Conservation (phyloP, 1,140 invertebrate species). For the Cheumatopsyche charites region DNA sequence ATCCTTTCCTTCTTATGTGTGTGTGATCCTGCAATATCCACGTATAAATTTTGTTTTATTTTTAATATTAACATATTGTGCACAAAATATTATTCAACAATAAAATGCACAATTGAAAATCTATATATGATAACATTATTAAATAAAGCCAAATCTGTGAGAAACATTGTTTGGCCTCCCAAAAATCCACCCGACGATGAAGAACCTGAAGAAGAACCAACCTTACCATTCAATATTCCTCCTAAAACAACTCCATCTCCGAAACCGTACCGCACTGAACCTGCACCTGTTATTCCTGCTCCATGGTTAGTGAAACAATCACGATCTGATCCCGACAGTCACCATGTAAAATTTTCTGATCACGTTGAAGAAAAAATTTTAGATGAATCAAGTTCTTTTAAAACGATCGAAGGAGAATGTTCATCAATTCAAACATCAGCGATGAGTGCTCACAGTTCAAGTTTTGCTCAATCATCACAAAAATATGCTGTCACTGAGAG, state of each 20-base stretch:
- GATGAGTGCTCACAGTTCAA: constrained; percentile 29
- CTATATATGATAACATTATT: constrained; percentile 13
- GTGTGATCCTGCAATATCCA: constrained; percentile 42
- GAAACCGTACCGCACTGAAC: constrained; percentile 32
- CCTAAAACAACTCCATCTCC: background rate
- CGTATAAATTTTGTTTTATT: constrained; percentile 41
- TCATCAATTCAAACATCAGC: constrained; percentile 19
- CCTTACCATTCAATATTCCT: constrained; percentile 38
- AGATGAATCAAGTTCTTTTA: constrained; percentile 1
- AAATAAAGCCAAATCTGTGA: constrained; percentile 58
- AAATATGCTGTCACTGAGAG: constrained; percentile 7
- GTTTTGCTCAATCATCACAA: constrained; percentile 34
- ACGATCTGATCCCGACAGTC: constrained; percentile 44
- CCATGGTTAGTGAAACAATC: constrained; percentile 45
- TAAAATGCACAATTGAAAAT: constrained; percentile 14
- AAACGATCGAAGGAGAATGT: constrained; percentile 14
- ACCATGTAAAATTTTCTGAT: constrained; percentile 44
- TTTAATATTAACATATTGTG: constrained; percentile 37
- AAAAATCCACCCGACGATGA: constrained; percentile 58
- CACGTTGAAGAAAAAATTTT: constrained; percentile 24
- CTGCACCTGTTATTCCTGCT: constrained; percentile 40
- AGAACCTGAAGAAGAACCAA: constrained; percentile 52
- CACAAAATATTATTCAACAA: constrained; percentile 35
- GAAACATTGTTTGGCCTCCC: constrained; percentile 70
- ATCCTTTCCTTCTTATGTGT: constrained; percentile 49